These are phyloP conservation scores for Pachymerium ferrugineum DNA, from an alignment of 2,888 invertebrate genomes.

Conservation along the genomic window DNA sequence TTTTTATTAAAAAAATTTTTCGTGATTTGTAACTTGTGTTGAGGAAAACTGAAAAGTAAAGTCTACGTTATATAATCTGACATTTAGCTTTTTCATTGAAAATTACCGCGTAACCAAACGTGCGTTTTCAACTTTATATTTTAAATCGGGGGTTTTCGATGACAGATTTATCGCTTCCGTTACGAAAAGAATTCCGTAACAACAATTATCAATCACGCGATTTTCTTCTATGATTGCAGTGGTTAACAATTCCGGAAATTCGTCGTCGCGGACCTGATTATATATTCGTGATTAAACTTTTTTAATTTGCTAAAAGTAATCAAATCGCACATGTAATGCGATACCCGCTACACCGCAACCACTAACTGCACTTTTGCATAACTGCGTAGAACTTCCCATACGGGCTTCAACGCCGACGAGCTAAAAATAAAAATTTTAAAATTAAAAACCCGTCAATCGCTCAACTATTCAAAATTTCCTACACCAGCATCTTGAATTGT, in stretches of 20 bases:
- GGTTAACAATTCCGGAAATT: background rate
- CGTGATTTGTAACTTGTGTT: background rate
- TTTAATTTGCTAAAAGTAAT: background rate
- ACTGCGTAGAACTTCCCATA: background rate
- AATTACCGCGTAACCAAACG: background rate
- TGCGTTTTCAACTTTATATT: background rate
- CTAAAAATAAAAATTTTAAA: background rate
- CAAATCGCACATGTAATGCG: background rate
- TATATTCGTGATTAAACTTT: no score
- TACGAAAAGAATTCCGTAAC: background rate
- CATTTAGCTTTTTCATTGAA: background rate
- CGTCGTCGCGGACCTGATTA: background rate
- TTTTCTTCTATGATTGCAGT: background rate
- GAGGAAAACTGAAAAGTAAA: background rate
- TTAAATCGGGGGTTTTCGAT: background rate
- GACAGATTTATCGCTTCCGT: background rate
- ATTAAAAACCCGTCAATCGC: background rate
- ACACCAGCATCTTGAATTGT: background rate
- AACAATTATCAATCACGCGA: background rate
- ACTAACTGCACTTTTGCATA: background rate
- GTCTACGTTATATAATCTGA: background rate
- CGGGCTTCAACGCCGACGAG: background rate
- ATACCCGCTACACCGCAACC: background rate
- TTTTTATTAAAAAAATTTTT: constrained; percentile 1
- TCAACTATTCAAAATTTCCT: background rate